phyloP scores from a whole-genome alignment of 2,888 invertebrate genomes.

The Strigamia maritima region DNA sequence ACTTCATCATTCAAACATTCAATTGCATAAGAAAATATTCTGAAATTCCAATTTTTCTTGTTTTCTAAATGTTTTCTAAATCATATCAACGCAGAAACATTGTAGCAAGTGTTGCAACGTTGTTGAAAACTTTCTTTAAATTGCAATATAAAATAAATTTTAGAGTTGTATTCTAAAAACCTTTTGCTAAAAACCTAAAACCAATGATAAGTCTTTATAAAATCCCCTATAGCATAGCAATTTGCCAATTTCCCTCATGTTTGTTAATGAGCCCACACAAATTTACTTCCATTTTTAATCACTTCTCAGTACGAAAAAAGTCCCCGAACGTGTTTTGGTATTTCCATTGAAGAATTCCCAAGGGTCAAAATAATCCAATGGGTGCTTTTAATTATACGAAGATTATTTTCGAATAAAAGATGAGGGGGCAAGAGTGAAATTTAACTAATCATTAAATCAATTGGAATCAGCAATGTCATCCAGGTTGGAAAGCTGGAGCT shows the following conservation, averaged over 20 bases:
- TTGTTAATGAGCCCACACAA: background rate
- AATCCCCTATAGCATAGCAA: too few species aligned
- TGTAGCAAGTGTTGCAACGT: too few species aligned
- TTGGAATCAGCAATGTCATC: slow-evolving; percentile 3
- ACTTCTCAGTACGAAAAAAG: background rate
- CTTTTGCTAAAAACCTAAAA: background rate
- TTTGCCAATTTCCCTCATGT: background rate
- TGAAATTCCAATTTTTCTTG: too few species aligned
- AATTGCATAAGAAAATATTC: too few species aligned
- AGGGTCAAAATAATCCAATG: background rate
- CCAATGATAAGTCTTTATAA: background rate
- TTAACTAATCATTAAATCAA: slow-evolving; percentile 20
- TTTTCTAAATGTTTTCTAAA: too few species aligned
- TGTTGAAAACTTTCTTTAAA: too few species aligned
- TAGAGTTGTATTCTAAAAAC: too few species aligned
- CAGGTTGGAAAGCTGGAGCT: background rate
- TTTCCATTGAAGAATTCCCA: background rate
- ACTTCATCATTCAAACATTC: background rate
- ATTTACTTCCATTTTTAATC: background rate
- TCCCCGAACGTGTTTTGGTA: background rate
- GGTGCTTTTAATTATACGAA: background rate
- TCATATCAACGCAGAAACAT: too few species aligned
- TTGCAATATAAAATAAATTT: too few species aligned
- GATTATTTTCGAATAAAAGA: background rate
- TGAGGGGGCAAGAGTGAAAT: background rate